Conservation (phyloP, 2,113 vertebrate species). For the Proteles cristata region DNA sequence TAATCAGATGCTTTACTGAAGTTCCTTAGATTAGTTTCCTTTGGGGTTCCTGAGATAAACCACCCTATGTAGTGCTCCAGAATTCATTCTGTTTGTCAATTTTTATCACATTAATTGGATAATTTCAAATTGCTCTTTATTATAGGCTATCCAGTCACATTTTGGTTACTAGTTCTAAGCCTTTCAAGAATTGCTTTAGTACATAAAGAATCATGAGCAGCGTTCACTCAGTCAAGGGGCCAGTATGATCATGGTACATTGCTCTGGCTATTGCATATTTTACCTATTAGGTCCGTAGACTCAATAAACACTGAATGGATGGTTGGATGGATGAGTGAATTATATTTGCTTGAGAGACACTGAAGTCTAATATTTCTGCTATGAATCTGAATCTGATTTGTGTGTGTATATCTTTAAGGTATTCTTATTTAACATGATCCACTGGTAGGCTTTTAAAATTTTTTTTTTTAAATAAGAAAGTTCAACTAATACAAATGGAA, state of each 20-base stretch:
- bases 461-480: neutral
- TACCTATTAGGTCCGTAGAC: neutral
- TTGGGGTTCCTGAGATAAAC: neutral
- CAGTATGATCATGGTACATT: neutral
- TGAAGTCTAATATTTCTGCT: slow-evolving; percentile 18
- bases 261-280: neutral
- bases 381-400: neutral
- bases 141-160: neutral
- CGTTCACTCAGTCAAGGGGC: neutral
- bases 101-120: slow-evolving; percentile 19
- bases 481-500: slow-evolving; percentile 19
- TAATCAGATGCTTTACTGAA: neutral
- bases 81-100: neutral
- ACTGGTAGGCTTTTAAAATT: neutral
- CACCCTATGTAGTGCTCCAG: neutral
- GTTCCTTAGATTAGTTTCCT: neutral
- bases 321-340: neutral
- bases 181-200: neutral
- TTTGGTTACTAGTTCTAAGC: neutral
- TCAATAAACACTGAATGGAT: slow-evolving; percentile 31
- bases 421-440: slow-evolving; percentile 53
- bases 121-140: slow-evolving; percentile 24
- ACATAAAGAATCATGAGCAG: neutral
- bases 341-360: neutral
- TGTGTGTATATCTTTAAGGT: neutral